These are phyloP conservation scores for Pagetopsis macropterus DNA, from an alignment of 2,797 vertebrate species.

Conservation along the genomic window DNA sequence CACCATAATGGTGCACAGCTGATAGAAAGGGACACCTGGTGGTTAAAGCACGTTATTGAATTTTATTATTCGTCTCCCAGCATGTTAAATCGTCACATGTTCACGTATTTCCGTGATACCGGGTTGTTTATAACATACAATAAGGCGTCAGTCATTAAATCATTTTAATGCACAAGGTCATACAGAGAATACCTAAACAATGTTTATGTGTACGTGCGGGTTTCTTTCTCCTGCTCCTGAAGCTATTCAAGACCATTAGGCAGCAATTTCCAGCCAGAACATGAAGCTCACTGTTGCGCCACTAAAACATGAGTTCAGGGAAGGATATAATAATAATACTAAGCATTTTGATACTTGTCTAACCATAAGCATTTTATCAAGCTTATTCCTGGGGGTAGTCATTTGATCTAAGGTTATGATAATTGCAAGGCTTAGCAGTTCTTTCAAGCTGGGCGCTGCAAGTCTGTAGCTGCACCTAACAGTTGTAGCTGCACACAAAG, in stretches of 20 bases:
- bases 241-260: slow-evolving; percentile 18
- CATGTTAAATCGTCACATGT: too few relatives aligned
- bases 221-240: slow-evolving; percentile 2
- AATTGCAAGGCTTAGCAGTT: slow-evolving; percentile 36
- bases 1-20: too few relatives aligned
- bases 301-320: slow-evolving; percentile 27
- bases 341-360: slow-evolving; percentile 39
- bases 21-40: too few relatives aligned
- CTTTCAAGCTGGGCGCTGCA: slow-evolving; percentile 25
- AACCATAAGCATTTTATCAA: slow-evolving; percentile 50
- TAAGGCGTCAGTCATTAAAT: slow-evolving; percentile 15
- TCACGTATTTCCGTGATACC: too few relatives aligned
- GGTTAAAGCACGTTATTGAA: too few relatives aligned
- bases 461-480: slow-evolving; percentile 32
- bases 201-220: not conserved
- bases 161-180: slow-evolving; percentile 42
- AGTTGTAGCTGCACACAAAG: slow-evolving; percentile 8
- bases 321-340: slow-evolving; percentile 25
- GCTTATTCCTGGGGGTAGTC: slow-evolving; percentile 26
- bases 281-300: slow-evolving; percentile 8
- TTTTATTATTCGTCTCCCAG: too few relatives aligned
- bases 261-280: slow-evolving; percentile 16
- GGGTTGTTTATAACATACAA: slow-evolving; percentile 8
- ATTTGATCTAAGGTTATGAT: slow-evolving; percentile 46
- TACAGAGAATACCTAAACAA: slow-evolving; percentile 8